phyloP scores from a whole-genome alignment of 1,140 invertebrate genomes.

The Choristoneura fumiferana region DNA sequence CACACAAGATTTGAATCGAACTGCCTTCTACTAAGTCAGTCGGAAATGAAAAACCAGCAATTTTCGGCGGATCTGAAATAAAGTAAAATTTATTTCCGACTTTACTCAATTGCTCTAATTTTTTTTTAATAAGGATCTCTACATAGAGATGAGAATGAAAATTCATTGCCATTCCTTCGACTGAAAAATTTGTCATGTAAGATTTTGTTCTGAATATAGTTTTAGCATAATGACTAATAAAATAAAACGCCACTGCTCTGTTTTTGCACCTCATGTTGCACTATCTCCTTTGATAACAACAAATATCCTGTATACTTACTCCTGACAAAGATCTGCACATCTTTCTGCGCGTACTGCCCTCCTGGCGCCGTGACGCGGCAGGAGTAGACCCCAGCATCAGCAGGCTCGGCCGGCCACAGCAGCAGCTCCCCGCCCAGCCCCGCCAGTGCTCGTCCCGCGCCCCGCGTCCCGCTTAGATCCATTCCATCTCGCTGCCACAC shows the following conservation, averaged over 20 bases:
- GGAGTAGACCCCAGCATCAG: slow-evolving; percentile 87
- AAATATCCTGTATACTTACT: slow-evolving; percentile 81
- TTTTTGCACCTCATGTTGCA: background rate
- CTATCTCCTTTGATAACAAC: no score
- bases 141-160: no score
- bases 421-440: slow-evolving; percentile 51
- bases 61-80: slow-evolving; percentile 83
- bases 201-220: no score
- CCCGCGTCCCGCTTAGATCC: slow-evolving; percentile 33
- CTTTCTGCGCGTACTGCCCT: slow-evolving; percentile 86
- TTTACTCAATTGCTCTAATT: no score
- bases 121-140: no score
- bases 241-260: background rate
- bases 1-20: slow-evolving; percentile 92
- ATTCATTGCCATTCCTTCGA: no score
- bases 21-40: slow-evolving; percentile 90
- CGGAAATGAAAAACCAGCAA: slow-evolving; percentile 89
- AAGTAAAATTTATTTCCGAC: no score
- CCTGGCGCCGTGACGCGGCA: slow-evolving; percentile 88
- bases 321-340: slow-evolving; percentile 87
- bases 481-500: slow-evolving; percentile 58
- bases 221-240: no score
- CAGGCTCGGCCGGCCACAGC: slow-evolving; percentile 81
- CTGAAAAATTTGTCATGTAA: no score
- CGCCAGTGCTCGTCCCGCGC: slow-evolving; percentile 36